Percentiles rank a stretch among this genome's conserved stretches.
These are phyloP conservation scores for Carassius carassius DNA, from an alignment of 2,113 vertebrate genomes.

Conservation along the genomic window DNA sequence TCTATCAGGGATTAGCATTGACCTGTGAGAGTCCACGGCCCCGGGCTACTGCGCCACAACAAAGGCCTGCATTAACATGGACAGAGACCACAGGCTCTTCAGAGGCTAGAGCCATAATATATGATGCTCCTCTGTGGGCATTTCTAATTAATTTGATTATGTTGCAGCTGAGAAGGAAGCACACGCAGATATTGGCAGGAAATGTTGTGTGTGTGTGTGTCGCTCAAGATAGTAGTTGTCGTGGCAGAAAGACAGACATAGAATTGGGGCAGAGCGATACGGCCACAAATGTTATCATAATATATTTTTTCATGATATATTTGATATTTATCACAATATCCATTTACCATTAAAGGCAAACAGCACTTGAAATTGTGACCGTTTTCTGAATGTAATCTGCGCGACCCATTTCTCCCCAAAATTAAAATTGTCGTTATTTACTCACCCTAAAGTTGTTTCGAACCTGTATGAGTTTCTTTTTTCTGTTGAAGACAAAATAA, in stretches of 20 bases:
- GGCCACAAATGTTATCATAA: not conserved
- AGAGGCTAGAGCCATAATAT: conserved; percentile 68
- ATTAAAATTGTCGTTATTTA: not conserved
- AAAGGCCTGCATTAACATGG: conserved; percentile 71
- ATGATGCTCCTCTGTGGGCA: conserved; percentile 62
- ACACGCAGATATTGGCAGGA: not conserved
- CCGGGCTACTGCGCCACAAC: conserved; percentile 66
- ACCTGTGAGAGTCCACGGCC: conserved; percentile 71
- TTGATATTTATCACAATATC: no score
- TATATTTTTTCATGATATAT: no score
- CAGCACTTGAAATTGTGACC: no score
- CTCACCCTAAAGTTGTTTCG: no score
- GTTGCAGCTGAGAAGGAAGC: conserved; percentile 12
- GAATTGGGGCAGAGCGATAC: not conserved
- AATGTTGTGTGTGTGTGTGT: not conserved
- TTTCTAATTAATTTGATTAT: conserved; percentile 46
- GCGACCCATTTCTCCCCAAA: not conserved
- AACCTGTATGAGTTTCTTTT: no score
- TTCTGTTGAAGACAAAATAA: not conserved
- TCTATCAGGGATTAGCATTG: conserved; percentile 79
- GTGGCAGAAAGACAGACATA: no score
- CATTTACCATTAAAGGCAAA: no score
- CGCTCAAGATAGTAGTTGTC: not conserved
- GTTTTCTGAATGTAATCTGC: no score
- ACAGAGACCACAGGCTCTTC: conserved; percentile 67